These are phyloP conservation scores for Harmothoe impar DNA, from an alignment of 2,888 invertebrate species.

Conservation along the genomic window DNA sequence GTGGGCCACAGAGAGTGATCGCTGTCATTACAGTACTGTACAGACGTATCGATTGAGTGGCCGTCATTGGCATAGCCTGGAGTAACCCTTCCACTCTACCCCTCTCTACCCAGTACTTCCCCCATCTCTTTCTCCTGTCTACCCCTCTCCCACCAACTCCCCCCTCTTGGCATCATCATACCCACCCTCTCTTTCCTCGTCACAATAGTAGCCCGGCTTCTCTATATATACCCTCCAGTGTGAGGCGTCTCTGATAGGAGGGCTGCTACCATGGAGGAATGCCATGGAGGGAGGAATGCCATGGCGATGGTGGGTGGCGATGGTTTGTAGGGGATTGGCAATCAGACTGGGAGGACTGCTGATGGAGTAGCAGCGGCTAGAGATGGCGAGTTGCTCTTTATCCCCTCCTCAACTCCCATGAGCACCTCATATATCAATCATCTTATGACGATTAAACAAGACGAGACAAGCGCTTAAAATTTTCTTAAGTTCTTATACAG, in stretches of 20 bases:
- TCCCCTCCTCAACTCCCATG: too few species aligned
- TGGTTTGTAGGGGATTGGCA: too few species aligned
- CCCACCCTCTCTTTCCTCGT: not conserved
- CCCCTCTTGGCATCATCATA: not conserved
- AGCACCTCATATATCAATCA: too few species aligned
- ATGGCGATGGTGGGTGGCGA: too few species aligned
- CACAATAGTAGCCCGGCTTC: not conserved
- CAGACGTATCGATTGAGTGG: constrained; percentile 2
- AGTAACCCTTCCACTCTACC: not conserved
- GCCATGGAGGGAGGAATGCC: too few species aligned
- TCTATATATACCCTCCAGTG: not conserved
- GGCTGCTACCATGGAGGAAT: too few species aligned
- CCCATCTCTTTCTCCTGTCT: not conserved
- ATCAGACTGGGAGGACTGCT: too few species aligned
- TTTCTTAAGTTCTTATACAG: too few species aligned
- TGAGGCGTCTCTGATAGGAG: not conserved
- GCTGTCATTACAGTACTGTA: not conserved
- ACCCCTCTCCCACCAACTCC: not conserved
- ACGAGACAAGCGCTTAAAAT: too few species aligned
- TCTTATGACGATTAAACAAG: too few species aligned
- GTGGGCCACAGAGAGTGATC: not conserved
- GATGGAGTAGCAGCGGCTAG: too few species aligned
- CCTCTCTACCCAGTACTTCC: not conserved
- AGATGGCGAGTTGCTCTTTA: too few species aligned
- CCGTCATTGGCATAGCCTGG: not conserved